Evolutionary conservation across 2,113 vertebrate species (phyloP).

Genomic region (Dolichallabes microphthalmus): DNA sequence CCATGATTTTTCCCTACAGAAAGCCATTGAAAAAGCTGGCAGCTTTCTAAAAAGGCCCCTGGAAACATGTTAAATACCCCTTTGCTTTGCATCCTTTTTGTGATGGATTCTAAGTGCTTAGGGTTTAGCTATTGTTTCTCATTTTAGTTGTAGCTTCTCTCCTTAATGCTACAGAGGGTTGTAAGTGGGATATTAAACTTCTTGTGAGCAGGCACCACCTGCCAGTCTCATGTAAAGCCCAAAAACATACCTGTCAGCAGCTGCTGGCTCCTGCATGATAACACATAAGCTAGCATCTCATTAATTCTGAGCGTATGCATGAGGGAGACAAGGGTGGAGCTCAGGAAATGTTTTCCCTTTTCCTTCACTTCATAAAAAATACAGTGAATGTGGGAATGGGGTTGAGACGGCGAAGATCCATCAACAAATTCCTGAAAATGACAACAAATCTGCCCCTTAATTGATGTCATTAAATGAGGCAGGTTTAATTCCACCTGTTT

Average conservation of each 20-base stretch:
- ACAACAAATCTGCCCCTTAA: constrained; percentile 54
- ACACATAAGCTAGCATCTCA: constrained; percentile 57
- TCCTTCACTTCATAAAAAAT: constrained; percentile 31
- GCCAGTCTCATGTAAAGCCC: constrained; percentile 50
- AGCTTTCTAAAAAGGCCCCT: constrained; percentile 23
- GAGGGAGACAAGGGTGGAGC: constrained; percentile 46
- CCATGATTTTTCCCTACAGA: constrained; percentile 33
- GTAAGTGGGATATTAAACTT: constrained; percentile 42
- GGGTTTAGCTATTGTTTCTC: constrained; percentile 56
- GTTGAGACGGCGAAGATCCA: constrained; percentile 40
- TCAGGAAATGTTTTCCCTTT: constrained; percentile 36
- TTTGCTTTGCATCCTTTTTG: constrained; percentile 35
- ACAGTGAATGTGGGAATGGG: constrained; percentile 25
- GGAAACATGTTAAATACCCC: constrained; percentile 36
- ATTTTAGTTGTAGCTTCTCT: constrained; percentile 46
- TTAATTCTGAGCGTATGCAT: constrained; percentile 30
- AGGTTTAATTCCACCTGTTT: constrained; percentile 39
- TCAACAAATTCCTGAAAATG: constrained; percentile 44
- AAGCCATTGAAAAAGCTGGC: constrained; percentile 23
- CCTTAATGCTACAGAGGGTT: constrained; percentile 38
- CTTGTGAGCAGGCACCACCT: constrained; percentile 48
- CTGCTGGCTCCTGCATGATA: constrained; percentile 48
- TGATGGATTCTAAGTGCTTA: constrained; percentile 55
- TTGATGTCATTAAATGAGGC: constrained; percentile 53
- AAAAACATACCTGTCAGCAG: constrained; percentile 54